Percentiles rank a stretch among this genome's conserved stretches.
phyloP scores from a whole-genome alignment of 2,797 vertebrate species.

The Carapus acus region DNA sequence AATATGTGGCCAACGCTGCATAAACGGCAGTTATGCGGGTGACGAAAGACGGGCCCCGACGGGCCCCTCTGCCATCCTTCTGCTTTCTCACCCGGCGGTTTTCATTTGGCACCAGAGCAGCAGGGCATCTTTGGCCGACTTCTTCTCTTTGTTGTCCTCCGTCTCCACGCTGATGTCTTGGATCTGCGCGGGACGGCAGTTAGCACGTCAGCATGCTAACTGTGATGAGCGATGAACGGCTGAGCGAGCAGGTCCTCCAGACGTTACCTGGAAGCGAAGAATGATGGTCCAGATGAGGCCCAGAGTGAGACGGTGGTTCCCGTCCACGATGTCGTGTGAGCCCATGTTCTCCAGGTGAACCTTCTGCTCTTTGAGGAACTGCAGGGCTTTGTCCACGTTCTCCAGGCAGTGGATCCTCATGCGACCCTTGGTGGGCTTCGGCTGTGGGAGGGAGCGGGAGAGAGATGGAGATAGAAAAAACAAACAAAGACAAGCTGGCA shows the following conservation, averaged over 20 bases:
- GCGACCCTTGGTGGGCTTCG: constrained; percentile 89
- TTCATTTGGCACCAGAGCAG: constrained; percentile 97
- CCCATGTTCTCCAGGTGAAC: constrained; percentile 95
- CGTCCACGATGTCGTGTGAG: constrained; percentile 91
- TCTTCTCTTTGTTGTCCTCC: constrained; percentile 91
- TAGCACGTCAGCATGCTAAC: constrained; percentile 14
- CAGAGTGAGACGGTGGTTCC: constrained; percentile 89
- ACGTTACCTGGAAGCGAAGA: constrained; percentile 86
- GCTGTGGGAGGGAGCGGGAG: constrained; percentile 63
- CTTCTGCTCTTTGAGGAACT: constrained; percentile 92
- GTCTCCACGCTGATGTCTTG: constrained; percentile 97
- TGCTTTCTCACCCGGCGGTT: constrained; percentile 82
- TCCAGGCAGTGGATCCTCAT: constrained; percentile 96
- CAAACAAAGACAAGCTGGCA: constrained; percentile 1
- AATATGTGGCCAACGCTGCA: background rate
- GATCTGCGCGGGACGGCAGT: constrained; percentile 70
- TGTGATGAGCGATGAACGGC: constrained; percentile 1
- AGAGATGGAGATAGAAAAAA: too few species aligned
- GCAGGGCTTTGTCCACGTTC: constrained; percentile 91
- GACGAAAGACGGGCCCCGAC: constrained; percentile 7
- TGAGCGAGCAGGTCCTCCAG: background rate
- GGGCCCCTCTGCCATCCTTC: background rate
- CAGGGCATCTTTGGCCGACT: constrained; percentile 92
- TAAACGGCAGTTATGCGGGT: constrained; percentile 4
- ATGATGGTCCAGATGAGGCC: constrained; percentile 96